These are phyloP conservation scores for Drosophila tanythrix DNA, from an alignment of 2,888 invertebrate genomes.

Conservation along the genomic window DNA sequence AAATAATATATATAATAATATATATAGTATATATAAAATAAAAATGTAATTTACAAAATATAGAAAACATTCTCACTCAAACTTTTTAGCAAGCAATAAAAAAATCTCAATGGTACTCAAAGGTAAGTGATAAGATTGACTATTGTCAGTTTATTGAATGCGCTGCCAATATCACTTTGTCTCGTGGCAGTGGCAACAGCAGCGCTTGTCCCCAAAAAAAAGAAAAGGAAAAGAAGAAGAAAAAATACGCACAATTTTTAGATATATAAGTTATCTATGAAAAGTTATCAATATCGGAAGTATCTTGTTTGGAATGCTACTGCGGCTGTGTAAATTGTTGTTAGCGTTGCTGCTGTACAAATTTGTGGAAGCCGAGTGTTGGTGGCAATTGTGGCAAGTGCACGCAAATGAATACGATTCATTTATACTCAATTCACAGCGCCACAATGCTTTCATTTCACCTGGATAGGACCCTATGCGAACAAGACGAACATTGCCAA, in stretches of 20 bases:
- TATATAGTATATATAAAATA: background rate
- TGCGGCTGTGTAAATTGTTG: slow-evolving; percentile 36
- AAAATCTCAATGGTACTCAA: slow-evolving; percentile 3
- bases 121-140: slow-evolving; percentile 49
- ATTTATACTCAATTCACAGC: slow-evolving; percentile 49
- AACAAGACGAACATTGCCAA: slow-evolving; percentile 87
- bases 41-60: background rate
- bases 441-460: slow-evolving; percentile 88
- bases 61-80: background rate
- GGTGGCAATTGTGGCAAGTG: slow-evolving; percentile 28
- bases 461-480: slow-evolving; percentile 89
- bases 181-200: slow-evolving; percentile 49
- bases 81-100: background rate
- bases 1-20: background rate
- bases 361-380: slow-evolving; percentile 52
- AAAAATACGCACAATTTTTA: background rate
- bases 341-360: slow-evolving; percentile 45
- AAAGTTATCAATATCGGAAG: slow-evolving; percentile 1
- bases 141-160: slow-evolving; percentile 26
- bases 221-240: background rate
- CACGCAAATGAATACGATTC: slow-evolving; percentile 12
- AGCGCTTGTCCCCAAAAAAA: slow-evolving; percentile 22
- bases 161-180: slow-evolving; percentile 58
- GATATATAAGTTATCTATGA: slow-evolving; percentile 17
- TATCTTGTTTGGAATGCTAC: slow-evolving; percentile 57